Evolutionary conservation across 2,888 invertebrate species (phyloP), one percentile per base, ranked within the genome.

Genomic region (Euplexia lucipara): DNA sequence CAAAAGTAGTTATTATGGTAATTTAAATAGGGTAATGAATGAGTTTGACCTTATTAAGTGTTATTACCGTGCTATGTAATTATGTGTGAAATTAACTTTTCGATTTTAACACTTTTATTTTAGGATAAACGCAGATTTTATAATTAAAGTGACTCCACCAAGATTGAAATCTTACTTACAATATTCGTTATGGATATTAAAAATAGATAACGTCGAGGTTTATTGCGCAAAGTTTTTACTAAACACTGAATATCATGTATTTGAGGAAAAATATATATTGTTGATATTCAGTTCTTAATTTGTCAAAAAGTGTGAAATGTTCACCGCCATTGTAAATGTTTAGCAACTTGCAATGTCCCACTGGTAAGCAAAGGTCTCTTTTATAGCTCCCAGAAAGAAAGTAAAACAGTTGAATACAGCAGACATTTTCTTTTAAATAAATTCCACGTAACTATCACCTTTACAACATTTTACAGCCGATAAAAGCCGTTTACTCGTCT

Each of bases 61-160:
- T 63, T 54, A 64, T 75, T 72, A 52, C 65, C 62, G 30, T 54
- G 30, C 51, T 61, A 52, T 34, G 47, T 62, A 59, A 79, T 76
- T 76, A 66, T 59, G 65, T 65, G 76, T 79, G 62, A 79, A 82
- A 79, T 82, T 70, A 75, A 57, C 58, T 79, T 82, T 75, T 72
- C 61, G 42, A 65, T 65, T 60, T 59, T 60, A 61, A 47, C 51
- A 41, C 39, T 47, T 48, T 32, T 41, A 48, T 56, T 30, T 70
- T 61, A 53, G 54, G 48, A 58, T 54, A 57, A 69, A 37, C 32
- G 8, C 16, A 32, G 51, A 63, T 45, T 59, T 22, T 58, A 5
- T 47, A 60, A 60, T 74, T 52, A 47, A 59, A 56, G 16, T 48
- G 39, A 53, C 37, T 65, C 3, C 6, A 48, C 3, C 20, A 22